Evolutionary conservation across 1,140 invertebrate genomes (phyloP).

Genomic region (Centruroides vittatus): DNA sequence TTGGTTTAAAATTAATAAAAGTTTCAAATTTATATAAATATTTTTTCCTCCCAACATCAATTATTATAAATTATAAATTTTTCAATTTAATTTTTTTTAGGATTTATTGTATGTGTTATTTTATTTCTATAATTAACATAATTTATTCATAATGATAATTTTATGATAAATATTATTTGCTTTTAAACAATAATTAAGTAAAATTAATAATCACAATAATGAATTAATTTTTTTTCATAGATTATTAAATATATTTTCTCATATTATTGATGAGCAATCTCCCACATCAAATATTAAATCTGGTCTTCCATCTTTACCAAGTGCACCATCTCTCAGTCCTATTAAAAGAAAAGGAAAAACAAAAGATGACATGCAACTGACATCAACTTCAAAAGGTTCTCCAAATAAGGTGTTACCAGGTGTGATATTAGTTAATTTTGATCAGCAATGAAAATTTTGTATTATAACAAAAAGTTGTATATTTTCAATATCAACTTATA

Average conservation of each 20-base stretch:
- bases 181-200: too few species aligned
- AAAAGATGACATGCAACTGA: conserved; percentile 19
- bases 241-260: conserved; percentile 54
- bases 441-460: background rate
- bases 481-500: too few species aligned
- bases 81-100: too few species aligned
- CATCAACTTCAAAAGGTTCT: conserved; percentile 6
- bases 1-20: too few species aligned
- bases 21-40: too few species aligned
- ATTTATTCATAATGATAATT: too few species aligned
- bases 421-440: conserved; percentile 9
- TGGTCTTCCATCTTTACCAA: conserved; percentile 33
- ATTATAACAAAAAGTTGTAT: background rate
- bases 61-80: too few species aligned
- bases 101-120: too few species aligned
- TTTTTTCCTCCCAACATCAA: too few species aligned
- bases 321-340: conserved; percentile 31
- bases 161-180: too few species aligned
- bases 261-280: conserved; percentile 54
- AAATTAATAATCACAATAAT: too few species aligned
- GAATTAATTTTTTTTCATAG: conserved; percentile 24
- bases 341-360: conserved; percentile 30
- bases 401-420: conserved; percentile 25
- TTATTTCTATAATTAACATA: too few species aligned
- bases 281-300: conserved; percentile 39